phyloP scores from a whole-genome alignment of 2,113 vertebrate species.

The Pogona vitticeps region DNA sequence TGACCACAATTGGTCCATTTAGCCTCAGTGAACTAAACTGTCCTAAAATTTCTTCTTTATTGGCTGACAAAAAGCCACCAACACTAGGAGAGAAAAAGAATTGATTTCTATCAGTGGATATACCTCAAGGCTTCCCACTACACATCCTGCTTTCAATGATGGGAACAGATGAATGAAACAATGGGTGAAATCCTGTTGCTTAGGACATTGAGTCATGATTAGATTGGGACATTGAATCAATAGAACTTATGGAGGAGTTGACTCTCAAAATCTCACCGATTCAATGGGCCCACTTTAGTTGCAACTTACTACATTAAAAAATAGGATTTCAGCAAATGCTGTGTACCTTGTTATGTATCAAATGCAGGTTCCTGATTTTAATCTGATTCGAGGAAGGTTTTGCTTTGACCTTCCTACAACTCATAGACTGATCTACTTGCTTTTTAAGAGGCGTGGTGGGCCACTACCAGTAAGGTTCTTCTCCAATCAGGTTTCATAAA shows the following conservation, averaged over 20 bases:
- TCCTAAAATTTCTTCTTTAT: not conserved
- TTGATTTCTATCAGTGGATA: not conserved
- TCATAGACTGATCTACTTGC: not conserved
- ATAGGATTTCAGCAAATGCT: too few species aligned
- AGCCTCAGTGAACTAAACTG: not conserved
- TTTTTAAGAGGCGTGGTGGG: not conserved
- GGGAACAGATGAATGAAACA: not conserved
- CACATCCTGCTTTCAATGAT: not conserved
- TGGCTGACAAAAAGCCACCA: not conserved
- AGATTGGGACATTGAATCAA: too few species aligned
- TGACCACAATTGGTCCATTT: not conserved
- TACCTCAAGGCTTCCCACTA: not conserved
- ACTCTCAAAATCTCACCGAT: too few species aligned
- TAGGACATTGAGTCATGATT: too few species aligned
- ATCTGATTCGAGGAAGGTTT: not conserved
- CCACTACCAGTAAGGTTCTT: not conserved
- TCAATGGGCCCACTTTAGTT: too few species aligned
- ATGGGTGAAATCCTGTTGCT: too few species aligned
- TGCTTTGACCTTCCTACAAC: not conserved
- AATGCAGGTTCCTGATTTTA: not conserved
- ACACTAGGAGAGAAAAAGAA: not conserved
- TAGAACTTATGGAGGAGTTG: too few species aligned
- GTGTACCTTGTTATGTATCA: too few species aligned
- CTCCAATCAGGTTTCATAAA: not conserved
- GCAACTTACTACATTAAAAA: too few species aligned